phyloP scores from a whole-genome alignment of 2,113 vertebrate species.

The Butorides virescens region DNA sequence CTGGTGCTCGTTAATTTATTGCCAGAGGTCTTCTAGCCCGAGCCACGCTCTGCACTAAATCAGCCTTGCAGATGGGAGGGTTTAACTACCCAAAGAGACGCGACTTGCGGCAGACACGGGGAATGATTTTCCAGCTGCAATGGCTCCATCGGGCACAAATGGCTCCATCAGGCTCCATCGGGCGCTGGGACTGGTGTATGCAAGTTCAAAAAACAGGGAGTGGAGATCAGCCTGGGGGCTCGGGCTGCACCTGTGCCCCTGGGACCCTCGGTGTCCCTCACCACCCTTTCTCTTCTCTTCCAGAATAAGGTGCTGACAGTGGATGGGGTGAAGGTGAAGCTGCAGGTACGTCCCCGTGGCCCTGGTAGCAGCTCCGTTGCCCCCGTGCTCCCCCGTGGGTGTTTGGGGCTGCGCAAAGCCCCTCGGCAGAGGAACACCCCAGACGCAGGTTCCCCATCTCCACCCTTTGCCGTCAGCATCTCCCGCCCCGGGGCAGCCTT shows the following conservation, averaged over 20 bases:
- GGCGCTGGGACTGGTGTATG: accelerated
- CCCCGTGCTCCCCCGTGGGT: too few species aligned
- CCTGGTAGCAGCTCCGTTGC: background rate
- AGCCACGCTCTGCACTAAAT: accelerated
- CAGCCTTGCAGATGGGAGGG: background rate
- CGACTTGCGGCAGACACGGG: background rate
- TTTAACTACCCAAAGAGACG: background rate
- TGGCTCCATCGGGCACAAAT: accelerated
- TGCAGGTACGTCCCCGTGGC: constrained; percentile 79
- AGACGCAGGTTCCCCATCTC: background rate
- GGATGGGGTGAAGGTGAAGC: constrained; percentile 90
- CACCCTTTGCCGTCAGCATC: accelerated
- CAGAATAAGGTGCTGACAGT: constrained; percentile 94
- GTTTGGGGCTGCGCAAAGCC: background rate
- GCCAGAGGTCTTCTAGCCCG: background rate
- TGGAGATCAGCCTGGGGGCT: accelerated
- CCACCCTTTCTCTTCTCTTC: constrained; percentile 49
- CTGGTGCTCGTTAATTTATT: background rate
- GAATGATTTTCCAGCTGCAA: background rate
- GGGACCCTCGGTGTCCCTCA: accelerated
- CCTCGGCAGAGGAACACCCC: background rate
- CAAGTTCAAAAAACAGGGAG: background rate
- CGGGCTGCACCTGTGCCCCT: accelerated
- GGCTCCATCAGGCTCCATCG: background rate
- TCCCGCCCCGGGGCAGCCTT: background rate